Percentiles rank a stretch among this genome's conserved stretches.
These are phyloP conservation scores for Argyresthia albistria DNA, from an alignment of 2,888 invertebrate genomes.

Conservation along the genomic window DNA sequence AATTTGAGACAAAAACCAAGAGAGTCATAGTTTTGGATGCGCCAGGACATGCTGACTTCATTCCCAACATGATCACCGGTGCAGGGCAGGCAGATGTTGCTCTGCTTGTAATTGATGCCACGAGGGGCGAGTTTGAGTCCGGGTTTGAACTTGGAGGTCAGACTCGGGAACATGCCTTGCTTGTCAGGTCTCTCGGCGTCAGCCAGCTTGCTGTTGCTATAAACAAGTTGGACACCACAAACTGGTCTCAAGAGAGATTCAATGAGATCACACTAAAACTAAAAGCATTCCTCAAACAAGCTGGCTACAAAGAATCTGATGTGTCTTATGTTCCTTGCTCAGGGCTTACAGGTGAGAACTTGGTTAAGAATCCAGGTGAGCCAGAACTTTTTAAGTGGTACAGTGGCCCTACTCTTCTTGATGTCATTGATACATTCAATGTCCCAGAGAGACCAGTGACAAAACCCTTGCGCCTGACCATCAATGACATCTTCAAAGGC, in stretches of 20 bases:
- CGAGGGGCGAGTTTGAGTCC: constrained; percentile 97
- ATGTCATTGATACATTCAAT: constrained; percentile 90
- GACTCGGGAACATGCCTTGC: constrained; percentile 95
- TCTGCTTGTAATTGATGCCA: constrained; percentile 95
- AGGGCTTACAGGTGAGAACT: constrained; percentile 96
- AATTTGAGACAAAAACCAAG: constrained; percentile 91
- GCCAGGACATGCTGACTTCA: constrained; percentile 99
- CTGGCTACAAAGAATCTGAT: constrained; percentile 90
- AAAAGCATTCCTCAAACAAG: constrained; percentile 87
- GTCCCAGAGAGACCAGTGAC: constrained; percentile 89
- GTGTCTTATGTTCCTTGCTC: constrained; percentile 95
- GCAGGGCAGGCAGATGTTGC: constrained; percentile 99
- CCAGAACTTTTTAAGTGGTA: constrained; percentile 81
- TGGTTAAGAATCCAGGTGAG: constrained; percentile 78
- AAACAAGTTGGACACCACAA: constrained; percentile 97
- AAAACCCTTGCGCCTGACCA: constrained; percentile 92
- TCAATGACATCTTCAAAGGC: constrained; percentile 96
- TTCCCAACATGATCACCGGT: constrained; percentile 99
- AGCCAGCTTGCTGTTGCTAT: constrained; percentile 95
- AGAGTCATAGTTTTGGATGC: constrained; percentile 92
- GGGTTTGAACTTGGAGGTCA: constrained; percentile 99
- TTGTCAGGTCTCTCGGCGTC: constrained; percentile 92
- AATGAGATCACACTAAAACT: constrained; percentile 90
- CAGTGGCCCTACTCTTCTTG: constrained; percentile 85
- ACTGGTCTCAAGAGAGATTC: constrained; percentile 93